Percentiles rank a stretch among this genome's conserved stretches.
These are phyloP conservation scores for Drosophila elegans DNA, from an alignment of 1,140 invertebrate genomes.

Conservation along the genomic window DNA sequence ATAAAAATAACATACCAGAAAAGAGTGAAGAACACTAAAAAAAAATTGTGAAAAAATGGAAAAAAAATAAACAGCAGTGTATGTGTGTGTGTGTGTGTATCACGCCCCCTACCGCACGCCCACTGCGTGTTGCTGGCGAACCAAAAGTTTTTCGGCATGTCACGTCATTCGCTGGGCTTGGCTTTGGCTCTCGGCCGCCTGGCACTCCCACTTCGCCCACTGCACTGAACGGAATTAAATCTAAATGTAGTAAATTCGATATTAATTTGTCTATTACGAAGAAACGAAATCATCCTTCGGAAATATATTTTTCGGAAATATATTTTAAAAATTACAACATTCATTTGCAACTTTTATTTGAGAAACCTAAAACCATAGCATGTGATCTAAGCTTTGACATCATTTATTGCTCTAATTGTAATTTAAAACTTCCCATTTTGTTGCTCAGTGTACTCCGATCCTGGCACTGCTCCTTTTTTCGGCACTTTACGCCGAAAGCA, in stretches of 20 bases:
- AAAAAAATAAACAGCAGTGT: constrained; percentile 42
- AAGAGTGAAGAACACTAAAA: constrained; percentile 28
- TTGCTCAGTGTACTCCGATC: constrained; percentile 6
- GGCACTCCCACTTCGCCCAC: constrained; percentile 14
- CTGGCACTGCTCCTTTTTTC: constrained; percentile 50
- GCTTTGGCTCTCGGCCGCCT: constrained; percentile 46
- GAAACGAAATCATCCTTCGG: no score
- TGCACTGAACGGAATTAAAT: background rate
- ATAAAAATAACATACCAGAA: constrained; percentile 60
- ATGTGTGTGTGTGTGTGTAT: constrained; percentile 25
- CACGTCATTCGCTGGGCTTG: constrained; percentile 71
- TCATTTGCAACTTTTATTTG: no score
- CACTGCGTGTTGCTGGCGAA: constrained; percentile 70
- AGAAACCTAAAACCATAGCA: no score
- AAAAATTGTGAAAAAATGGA: constrained; percentile 19
- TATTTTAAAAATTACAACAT: no score
- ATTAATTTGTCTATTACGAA: no score
- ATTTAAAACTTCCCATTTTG: background rate
- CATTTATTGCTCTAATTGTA: no score
- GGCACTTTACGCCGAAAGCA: constrained; percentile 67
- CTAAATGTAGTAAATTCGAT: background rate
- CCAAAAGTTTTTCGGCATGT: constrained; percentile 77
- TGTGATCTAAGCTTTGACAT: no score
- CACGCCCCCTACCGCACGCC: constrained; percentile 59
- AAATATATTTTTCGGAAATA: no score